A percentile compares a stretch with the other conserved stretches of the same genome.
These are phyloP conservation scores for Rhopalosiphum maidis DNA, from an alignment of 1,140 invertebrate genomes.

Conservation along the genomic window DNA sequence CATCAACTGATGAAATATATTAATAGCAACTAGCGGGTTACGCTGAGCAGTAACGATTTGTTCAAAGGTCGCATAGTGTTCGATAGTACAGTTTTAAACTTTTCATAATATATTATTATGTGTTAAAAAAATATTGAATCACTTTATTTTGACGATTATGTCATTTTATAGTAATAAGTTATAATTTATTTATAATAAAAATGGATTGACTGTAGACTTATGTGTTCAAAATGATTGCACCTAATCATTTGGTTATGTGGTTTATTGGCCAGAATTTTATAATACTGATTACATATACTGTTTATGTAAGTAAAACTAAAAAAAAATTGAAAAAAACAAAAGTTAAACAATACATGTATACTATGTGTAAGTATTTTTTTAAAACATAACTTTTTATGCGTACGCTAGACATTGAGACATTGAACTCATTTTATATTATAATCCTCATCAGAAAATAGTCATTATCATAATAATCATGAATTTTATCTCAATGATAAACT, in stretches of 20 bases:
- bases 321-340: neutral
- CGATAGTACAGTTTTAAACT: neutral
- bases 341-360: neutral
- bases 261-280: neutral
- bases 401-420: neutral
- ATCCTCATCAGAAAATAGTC: neutral
- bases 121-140: neutral
- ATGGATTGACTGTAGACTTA: neutral
- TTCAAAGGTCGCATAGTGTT: neutral
- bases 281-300: neutral
- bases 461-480: neutral
- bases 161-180: too few species aligned
- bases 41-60: neutral
- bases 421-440: neutral
- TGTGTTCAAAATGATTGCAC: neutral
- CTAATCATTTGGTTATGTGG: neutral
- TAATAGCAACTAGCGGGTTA: neutral
- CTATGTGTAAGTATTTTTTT: neutral
- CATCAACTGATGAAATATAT: neutral
- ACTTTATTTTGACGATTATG: neutral
- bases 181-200: neutral
- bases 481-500: neutral
- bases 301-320: neutral
- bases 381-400: neutral
- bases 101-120: neutral